These are phyloP conservation scores for Eilema sororculum DNA, from an alignment of 2,888 invertebrate species.

Conservation along the genomic window DNA sequence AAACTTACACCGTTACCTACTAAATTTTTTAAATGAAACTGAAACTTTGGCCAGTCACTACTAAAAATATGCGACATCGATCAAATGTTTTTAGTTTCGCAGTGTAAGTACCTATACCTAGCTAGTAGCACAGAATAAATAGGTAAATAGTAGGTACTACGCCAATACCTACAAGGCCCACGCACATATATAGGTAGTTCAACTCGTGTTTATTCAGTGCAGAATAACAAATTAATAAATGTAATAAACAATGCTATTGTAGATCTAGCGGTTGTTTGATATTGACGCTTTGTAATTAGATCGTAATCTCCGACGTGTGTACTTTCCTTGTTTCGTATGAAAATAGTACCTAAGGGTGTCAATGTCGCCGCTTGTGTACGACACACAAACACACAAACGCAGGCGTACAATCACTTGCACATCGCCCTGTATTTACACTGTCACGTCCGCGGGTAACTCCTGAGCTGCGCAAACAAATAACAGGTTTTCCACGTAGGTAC, in stretches of 20 bases:
- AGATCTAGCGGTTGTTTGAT: background rate
- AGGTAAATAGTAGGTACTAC: no score
- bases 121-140: no score
- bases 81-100: no score
- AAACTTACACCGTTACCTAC: no score
- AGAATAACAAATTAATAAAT: background rate
- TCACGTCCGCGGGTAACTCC: background rate
- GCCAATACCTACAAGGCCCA: no score
- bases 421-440: background rate
- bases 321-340: background rate
- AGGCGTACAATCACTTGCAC: background rate
- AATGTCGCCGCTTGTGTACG: slow-evolving; percentile 5
- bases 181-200: background rate
- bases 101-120: no score
- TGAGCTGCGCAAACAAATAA: background rate
- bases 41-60: no score
- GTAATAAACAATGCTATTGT: background rate
- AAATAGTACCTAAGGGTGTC: slow-evolving; percentile 4
- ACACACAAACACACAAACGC: background rate
- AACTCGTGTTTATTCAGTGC: background rate
- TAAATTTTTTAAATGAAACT: no score
- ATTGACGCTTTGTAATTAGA: background rate
- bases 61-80: no score
- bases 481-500: slow-evolving; percentile 6
- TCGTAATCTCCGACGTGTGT: background rate